These are phyloP conservation scores for Malurus elegans DNA, from an alignment of 2,113 vertebrate species.

Conservation along the genomic window DNA sequence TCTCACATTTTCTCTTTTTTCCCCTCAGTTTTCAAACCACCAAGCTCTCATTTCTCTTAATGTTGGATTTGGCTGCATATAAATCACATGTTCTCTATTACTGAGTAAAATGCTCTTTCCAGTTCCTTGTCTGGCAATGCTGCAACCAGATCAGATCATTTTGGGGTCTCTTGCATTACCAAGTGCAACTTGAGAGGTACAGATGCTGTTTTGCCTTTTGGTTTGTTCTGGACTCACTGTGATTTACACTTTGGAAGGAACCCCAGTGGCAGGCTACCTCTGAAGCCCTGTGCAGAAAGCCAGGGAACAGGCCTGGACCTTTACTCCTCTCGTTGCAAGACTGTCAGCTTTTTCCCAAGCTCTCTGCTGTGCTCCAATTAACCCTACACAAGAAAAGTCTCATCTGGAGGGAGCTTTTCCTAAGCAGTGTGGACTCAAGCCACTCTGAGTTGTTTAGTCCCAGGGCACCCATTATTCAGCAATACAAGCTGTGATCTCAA, in stretches of 20 bases:
- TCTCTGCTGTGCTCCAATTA: neutral
- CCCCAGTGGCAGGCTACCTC: neutral
- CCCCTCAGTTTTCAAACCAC: rapidly evolving
- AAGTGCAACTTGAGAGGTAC: neutral
- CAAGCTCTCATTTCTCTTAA: neutral
- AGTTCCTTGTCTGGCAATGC: neutral
- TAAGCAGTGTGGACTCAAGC: neutral
- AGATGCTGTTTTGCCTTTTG: neutral
- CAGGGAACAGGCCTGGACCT: neutral
- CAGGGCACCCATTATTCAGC: neutral
- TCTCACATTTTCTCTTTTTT: neutral
- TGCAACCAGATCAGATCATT: neutral
- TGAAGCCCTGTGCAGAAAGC: neutral
- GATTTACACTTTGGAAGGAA: neutral
- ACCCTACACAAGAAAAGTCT: neutral
- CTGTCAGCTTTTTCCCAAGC: neutral
- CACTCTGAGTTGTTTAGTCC: neutral
- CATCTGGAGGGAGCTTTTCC: neutral
- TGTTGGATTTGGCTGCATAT: neutral
- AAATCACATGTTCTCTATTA: neutral
- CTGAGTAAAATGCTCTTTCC: neutral
- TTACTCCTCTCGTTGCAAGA: neutral
- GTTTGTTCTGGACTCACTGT: neutral
- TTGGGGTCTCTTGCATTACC: neutral
- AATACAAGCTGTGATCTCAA: neutral